These are phyloP conservation scores for Acanthornis magna DNA, from an alignment of 2,797 vertebrate species.

Conservation along the genomic window DNA sequence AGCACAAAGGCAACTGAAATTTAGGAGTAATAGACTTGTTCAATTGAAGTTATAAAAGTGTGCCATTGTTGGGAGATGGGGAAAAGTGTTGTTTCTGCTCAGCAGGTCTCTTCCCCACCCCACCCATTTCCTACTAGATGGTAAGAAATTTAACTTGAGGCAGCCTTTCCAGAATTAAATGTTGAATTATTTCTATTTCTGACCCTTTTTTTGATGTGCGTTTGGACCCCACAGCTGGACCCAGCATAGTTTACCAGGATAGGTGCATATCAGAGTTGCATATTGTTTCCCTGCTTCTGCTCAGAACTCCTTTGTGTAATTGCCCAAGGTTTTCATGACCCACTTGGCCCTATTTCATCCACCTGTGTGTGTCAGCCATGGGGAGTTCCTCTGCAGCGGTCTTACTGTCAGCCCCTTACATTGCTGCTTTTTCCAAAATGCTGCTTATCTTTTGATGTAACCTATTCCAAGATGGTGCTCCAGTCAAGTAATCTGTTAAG, in stretches of 20 bases:
- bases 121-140: background rate
- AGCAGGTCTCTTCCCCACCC: background rate
- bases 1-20: background rate
- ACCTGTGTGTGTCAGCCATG: background rate
- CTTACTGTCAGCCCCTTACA: background rate
- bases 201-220: background rate
- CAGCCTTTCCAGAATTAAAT: background rate
- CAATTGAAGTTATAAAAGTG: background rate
- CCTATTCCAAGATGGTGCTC: background rate
- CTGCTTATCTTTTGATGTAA: background rate
- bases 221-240: background rate
- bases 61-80: background rate
- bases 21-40: background rate
- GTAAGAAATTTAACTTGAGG: background rate
- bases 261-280: background rate
- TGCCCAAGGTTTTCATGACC: background rate
- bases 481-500: background rate
- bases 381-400: background rate
- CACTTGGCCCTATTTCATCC: background rate
- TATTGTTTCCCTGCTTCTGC: background rate
- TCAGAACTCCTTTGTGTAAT: background rate
- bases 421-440: background rate
- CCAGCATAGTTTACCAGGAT: background rate
- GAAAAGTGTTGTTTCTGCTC: background rate
- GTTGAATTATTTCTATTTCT: background rate